Conservation (phyloP, 1,140 invertebrate genomes). For the Idris sp. region DNA sequence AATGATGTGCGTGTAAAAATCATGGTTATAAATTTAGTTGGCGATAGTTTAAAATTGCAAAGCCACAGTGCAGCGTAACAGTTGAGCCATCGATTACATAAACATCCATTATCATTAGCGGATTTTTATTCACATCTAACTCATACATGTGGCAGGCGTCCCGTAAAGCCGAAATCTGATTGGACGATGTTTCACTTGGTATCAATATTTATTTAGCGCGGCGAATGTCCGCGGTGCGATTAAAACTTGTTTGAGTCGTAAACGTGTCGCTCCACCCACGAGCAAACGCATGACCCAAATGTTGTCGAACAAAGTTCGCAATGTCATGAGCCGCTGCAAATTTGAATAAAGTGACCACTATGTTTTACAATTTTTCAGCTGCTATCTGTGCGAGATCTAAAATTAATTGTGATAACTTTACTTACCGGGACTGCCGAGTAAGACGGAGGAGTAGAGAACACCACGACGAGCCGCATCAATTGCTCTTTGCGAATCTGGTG, state of each 20-base stretch:
- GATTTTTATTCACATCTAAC: conserved; percentile 54
- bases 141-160: conserved; percentile 35
- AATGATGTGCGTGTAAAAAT: conserved; percentile 43
- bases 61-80: conserved; percentile 32
- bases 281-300: conserved; percentile 57
- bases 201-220: conserved; percentile 77
- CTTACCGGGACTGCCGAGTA: conserved; percentile 92
- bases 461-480: conserved; percentile 87
- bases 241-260: conserved; percentile 75
- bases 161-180: conserved; percentile 69
- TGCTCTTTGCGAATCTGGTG: conserved; percentile 85
- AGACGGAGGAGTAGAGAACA: conserved; percentile 90
- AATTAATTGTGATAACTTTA: conserved; percentile 67
- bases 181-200: conserved; percentile 70
- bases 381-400: conserved; percentile 41
- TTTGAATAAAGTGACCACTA: conserved; percentile 18
- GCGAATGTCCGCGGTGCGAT: conserved; percentile 72
- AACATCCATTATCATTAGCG: conserved; percentile 60
- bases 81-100: conserved; percentile 52
- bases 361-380: conserved; percentile 27
- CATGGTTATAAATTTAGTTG: conserved; percentile 37
- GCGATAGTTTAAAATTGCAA: conserved; percentile 44
- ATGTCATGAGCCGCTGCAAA: conserved; percentile 26
- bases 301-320: conserved; percentile 30
- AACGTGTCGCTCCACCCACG: conserved; percentile 74